Evolutionary conservation across 1,140 invertebrate species (phyloP).

Genomic region (Drosophila pseudoananassae): DNA sequence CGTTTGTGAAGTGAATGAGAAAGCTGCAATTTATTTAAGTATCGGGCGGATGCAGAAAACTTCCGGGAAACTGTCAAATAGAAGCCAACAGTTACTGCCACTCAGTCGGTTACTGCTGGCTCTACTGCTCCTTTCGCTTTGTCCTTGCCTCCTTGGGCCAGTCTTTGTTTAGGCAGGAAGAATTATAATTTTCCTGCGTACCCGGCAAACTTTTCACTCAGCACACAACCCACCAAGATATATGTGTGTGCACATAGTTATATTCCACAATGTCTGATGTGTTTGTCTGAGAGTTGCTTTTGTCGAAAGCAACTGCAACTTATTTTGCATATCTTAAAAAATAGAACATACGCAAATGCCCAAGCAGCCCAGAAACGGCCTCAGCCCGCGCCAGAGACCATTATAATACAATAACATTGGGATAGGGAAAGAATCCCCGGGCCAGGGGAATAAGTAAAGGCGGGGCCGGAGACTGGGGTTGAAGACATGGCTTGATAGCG

Average conservation of each 20-base stretch:
- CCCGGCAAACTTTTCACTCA: slow-evolving; percentile 43
- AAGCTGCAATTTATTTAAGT: slow-evolving; percentile 23
- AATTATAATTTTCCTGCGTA: slow-evolving; percentile 73
- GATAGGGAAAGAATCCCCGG: not conserved
- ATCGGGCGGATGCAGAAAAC: slow-evolving; percentile 23
- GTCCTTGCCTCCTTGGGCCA: slow-evolving; percentile 31
- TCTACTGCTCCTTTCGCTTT: slow-evolving; percentile 4
- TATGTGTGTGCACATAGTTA: slow-evolving; percentile 18
- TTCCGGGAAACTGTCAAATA: slow-evolving; percentile 43
- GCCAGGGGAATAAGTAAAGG: slow-evolving; percentile 14
- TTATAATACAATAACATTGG: slow-evolving; percentile 54
- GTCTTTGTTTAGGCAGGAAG: slow-evolving; percentile 67
- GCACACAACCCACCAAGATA: slow-evolving; percentile 17
- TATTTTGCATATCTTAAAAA: slow-evolving; percentile 77
- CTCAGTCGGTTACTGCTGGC: slow-evolving; percentile 22
- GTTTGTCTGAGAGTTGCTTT: slow-evolving; percentile 40
- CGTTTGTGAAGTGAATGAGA: not conserved
- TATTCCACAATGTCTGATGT: slow-evolving; percentile 64
- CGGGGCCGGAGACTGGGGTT: slow-evolving; percentile 3
- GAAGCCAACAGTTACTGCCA: slow-evolving; percentile 38
- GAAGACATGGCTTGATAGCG: slow-evolving; percentile 25
- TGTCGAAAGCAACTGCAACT: slow-evolving; percentile 62
- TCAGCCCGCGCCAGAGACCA: slow-evolving; percentile 50
- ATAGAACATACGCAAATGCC: slow-evolving; percentile 64
- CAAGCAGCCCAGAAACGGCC: slow-evolving; percentile 8